Conservation (phyloP, 1,140 invertebrate species). For the Drosophila nikananu region DNA sequence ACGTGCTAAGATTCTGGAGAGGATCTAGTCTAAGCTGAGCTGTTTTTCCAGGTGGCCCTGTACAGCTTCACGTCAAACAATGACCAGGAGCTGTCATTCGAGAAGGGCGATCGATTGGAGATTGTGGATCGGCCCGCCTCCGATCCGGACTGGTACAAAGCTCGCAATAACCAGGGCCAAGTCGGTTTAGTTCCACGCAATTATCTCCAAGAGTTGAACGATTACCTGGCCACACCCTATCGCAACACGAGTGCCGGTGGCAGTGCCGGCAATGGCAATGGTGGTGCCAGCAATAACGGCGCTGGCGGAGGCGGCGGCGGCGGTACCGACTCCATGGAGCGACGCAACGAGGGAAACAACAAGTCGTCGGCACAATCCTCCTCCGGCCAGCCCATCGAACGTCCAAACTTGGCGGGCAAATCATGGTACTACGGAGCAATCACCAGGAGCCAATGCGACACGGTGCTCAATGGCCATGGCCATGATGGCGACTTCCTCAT, state of each 20-base stretch:
- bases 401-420: conserved; percentile 91
- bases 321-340: conserved; percentile 75
- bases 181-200: conserved; percentile 98
- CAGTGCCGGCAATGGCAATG: conserved; percentile 80
- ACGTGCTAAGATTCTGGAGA: no score
- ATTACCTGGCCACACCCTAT: conserved; percentile 94
- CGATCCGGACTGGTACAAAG: conserved; percentile 99
- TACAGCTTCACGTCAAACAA: conserved; percentile 98
- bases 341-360: conserved; percentile 80
- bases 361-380: conserved; percentile 71
- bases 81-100: conserved; percentile 98
- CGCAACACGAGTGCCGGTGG: conserved; percentile 87
- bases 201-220: conserved; percentile 96
- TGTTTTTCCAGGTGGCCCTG: conserved; percentile 89
- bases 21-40: not conserved
- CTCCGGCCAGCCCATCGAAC: conserved; percentile 86
- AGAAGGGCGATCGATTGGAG: conserved; percentile 97
- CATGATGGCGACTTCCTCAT: conserved; percentile 99
- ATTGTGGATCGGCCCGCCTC: conserved; percentile 97
- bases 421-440: conserved; percentile 99
- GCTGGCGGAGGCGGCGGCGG: conserved; percentile 84
- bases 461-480: conserved; percentile 96
- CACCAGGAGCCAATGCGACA: conserved; percentile 97
- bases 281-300: conserved; percentile 63
- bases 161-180: conserved; percentile 95